Conservation (phyloP, 2,113 vertebrate genomes). For the Climacteris rufus region DNA sequence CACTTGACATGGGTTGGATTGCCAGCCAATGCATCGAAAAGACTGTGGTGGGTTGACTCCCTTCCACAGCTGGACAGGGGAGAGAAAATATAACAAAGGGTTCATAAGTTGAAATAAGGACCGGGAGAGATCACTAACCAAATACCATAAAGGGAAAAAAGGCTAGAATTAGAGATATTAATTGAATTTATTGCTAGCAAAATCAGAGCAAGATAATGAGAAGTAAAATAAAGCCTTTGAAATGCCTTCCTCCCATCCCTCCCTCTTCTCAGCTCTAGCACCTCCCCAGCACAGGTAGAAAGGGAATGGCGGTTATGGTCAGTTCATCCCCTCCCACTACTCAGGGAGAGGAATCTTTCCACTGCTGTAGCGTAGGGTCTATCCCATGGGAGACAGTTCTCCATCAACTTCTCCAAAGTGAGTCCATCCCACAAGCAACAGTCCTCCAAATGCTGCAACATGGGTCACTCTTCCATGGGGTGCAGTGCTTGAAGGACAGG, state of each 20-base stretch:
- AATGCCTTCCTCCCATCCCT: neutral
- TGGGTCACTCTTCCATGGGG: too few relatives aligned
- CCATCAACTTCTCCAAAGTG: neutral
- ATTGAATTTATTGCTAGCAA: neutral
- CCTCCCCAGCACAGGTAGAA: fast-evolving
- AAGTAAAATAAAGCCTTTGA: neutral
- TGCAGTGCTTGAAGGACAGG: neutral
- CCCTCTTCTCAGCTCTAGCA: neutral
- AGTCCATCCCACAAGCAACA: neutral
- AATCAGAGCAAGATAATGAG: neutral
- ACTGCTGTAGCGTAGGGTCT: too few relatives aligned
- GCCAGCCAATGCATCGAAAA: neutral
- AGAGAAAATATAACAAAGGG: neutral
- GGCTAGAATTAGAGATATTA: neutral
- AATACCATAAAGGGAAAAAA: neutral
- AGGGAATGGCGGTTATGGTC: neutral
- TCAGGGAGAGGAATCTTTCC: neutral
- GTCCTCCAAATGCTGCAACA: neutral
- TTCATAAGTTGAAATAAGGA: neutral
- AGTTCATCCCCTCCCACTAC: fast-evolving
- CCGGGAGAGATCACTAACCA: neutral
- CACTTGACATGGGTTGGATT: neutral
- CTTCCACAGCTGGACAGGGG: neutral
- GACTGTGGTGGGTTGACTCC: neutral
- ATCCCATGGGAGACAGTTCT: neutral